phyloP scores from a whole-genome alignment of 2,888 invertebrate genomes.

The Endomychus coccineus region DNA sequence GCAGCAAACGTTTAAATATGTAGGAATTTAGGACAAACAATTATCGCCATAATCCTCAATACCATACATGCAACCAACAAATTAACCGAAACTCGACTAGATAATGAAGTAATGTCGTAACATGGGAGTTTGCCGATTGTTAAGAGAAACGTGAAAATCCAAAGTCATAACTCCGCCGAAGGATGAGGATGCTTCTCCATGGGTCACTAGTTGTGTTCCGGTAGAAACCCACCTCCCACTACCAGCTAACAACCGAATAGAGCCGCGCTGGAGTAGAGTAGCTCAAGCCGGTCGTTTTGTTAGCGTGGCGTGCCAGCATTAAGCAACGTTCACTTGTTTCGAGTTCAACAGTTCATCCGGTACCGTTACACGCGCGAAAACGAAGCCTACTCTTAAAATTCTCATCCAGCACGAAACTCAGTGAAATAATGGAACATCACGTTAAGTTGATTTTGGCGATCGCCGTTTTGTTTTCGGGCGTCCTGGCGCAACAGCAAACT shows the following conservation, averaged over 20 bases:
- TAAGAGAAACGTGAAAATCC: too few relatives aligned
- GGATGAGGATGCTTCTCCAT: conserved; percentile 11
- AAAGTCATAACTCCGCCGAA: too few relatives aligned
- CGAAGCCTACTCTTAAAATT: neutral
- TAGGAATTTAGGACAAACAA: too few relatives aligned
- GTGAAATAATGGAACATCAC: neutral
- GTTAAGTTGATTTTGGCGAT: conserved; percentile 8
- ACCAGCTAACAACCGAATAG: conserved; percentile 2
- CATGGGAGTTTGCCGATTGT: too few relatives aligned
- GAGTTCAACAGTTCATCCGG: too few relatives aligned
- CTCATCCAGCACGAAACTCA: neutral
- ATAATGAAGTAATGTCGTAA: too few relatives aligned
- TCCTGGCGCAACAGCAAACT: too few relatives aligned
- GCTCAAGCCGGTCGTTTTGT: neutral
- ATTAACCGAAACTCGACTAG: too few relatives aligned
- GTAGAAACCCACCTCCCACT: conserved; percentile 12
- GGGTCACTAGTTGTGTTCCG: conserved; percentile 10
- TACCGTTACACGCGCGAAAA: neutral
- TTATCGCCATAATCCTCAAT: too few relatives aligned
- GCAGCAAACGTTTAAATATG: too few relatives aligned
- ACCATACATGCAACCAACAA: too few relatives aligned
- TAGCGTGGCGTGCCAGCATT: too few relatives aligned
- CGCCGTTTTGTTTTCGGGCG: conserved; percentile 3
- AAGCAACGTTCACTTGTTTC: conserved; percentile 14
- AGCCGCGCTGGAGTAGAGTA: neutral